Percentiles rank a stretch among this genome's conserved stretches.
Conservation (phyloP, 2,888 invertebrate species). For the Liodrosophila aerea region DNA sequence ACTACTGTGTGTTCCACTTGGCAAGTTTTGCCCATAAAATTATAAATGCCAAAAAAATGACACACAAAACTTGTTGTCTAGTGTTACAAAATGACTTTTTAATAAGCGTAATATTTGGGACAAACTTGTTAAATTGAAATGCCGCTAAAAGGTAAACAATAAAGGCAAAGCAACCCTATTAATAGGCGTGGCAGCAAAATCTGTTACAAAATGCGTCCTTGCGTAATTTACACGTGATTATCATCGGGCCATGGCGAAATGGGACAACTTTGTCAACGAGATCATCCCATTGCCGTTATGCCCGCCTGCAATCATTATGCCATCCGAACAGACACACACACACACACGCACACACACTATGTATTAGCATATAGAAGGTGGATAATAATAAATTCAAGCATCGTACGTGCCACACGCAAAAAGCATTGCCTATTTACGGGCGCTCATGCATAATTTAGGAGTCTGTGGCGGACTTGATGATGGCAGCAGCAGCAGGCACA, state of each 20-base stretch:
- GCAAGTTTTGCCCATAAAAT: conserved; percentile 29
- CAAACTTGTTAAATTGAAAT: conserved; percentile 45
- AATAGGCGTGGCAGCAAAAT: conserved; percentile 4
- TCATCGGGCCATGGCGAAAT: conserved; percentile 47
- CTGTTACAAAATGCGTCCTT: conserved; percentile 1
- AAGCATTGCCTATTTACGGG: conserved; percentile 55
- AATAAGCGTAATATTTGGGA: conserved; percentile 39
- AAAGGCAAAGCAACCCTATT: conserved; percentile 9
- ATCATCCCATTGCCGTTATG: conserved; percentile 9
- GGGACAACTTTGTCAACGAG: conserved; percentile 51
- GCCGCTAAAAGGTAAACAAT: conserved; percentile 16
- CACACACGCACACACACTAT: conserved; percentile 13
- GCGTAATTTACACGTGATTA: conserved; percentile 67
- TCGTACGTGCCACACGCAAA: conserved; percentile 56
- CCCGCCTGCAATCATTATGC: conserved; percentile 50
- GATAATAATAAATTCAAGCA: conserved; percentile 66
- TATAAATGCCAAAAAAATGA: conserved; percentile 12
- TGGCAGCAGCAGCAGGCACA: not conserved
- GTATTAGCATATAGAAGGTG: conserved; percentile 46
- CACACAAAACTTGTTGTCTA: conserved; percentile 23
- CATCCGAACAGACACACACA: conserved; percentile 26
- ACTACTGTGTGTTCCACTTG: conserved; percentile 31
- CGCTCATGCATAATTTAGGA: conserved; percentile 52
- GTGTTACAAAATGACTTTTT: conserved; percentile 39
- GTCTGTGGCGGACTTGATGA: conserved; percentile 5